phyloP scores from a whole-genome alignment of 2,113 vertebrate species.

The Oceanites oceanicus region DNA sequence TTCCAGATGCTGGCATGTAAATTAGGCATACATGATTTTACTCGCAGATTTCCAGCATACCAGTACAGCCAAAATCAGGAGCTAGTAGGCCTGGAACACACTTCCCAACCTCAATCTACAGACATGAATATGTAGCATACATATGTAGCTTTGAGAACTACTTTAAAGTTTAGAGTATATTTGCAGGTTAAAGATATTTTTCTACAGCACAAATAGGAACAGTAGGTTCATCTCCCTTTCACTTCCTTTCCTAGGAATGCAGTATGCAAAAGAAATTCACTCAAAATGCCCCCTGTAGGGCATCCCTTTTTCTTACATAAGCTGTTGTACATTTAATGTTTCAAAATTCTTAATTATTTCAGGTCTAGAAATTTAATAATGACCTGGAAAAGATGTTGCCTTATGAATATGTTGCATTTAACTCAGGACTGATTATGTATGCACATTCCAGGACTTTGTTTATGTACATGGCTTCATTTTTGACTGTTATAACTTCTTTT shows the following conservation, averaged over 20 bases:
- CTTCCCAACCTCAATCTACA: neutral
- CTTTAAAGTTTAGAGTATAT: neutral
- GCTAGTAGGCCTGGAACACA: neutral
- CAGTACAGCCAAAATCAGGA: neutral
- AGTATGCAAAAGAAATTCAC: neutral
- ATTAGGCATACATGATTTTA: neutral
- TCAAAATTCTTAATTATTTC: neutral
- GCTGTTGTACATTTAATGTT: neutral
- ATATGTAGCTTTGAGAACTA: neutral
- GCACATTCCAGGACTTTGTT: neutral
- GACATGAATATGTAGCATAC: neutral
- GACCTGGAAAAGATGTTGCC: neutral
- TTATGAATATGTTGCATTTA: neutral
- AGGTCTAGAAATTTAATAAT: neutral
- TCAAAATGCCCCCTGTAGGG: neutral
- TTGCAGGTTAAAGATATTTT: neutral
- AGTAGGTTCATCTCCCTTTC: neutral
- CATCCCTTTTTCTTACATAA: neutral
- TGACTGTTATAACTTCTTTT: neutral
- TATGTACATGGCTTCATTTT: neutral
- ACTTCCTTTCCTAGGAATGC: neutral
- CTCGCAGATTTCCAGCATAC: neutral
- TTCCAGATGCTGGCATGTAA: neutral
- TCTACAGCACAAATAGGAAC: neutral
- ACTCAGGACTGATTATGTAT: neutral